These are phyloP conservation scores for Chaetorhynchus papuensis DNA, from an alignment of 2,113 vertebrate species.

Conservation along the genomic window DNA sequence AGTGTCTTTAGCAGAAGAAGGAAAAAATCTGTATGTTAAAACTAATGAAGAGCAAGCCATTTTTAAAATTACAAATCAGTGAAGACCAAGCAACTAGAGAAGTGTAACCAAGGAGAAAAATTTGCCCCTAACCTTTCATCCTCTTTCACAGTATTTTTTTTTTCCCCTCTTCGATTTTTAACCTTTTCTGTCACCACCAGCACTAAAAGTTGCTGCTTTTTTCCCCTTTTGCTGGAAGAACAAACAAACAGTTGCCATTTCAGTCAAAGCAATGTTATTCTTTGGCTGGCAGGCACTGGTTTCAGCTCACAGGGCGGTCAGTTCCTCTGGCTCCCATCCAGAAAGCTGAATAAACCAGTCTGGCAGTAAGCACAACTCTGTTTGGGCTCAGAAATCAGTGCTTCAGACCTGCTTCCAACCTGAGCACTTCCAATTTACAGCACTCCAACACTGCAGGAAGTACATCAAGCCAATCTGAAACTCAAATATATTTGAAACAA, in stretches of 20 bases:
- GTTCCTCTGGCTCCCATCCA: constrained; percentile 40
- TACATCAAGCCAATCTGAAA: background rate
- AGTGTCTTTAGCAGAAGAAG: background rate
- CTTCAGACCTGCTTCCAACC: constrained; percentile 22
- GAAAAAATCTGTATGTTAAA: background rate
- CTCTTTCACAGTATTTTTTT: background rate
- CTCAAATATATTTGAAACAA: constrained; percentile 12
- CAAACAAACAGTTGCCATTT: constrained; percentile 63
- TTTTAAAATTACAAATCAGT: background rate
- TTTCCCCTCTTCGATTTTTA: background rate
- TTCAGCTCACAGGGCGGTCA: constrained; percentile 41
- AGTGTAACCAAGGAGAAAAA: background rate
- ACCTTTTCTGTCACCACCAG: constrained; percentile 40
- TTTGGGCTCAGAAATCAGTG: background rate
- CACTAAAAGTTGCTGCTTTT: background rate
- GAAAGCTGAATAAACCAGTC: constrained; percentile 10
- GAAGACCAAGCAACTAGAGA: background rate
- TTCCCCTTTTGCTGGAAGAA: constrained; percentile 15
- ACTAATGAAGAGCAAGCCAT: background rate
- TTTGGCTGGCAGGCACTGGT: constrained; percentile 41
- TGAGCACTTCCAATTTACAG: background rate
- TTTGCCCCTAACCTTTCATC: background rate
- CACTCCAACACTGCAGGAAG: background rate
- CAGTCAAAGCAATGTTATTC: constrained; percentile 56
- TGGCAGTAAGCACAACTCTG: background rate